Evolutionary conservation across 2,113 vertebrate genomes (phyloP), one percentile per base, ranked within the genome.

Genomic region (Manacus vitellinus): DNA sequence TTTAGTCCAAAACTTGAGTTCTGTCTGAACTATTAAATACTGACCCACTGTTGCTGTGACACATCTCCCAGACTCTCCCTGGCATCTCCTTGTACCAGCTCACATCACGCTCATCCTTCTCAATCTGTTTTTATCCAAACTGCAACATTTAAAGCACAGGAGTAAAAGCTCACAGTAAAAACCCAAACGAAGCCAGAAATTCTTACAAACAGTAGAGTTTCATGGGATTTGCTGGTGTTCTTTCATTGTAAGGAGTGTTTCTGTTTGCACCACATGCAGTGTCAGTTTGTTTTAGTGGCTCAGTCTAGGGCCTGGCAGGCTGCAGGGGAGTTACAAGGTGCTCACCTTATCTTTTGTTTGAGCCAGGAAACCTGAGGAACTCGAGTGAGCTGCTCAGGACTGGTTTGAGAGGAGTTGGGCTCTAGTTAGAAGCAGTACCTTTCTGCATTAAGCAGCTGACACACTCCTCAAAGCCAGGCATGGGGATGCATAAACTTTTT

Each of bases 71-170:
- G 56, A 6, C 24, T 47, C 20, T 71, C 65, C 52, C 68, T 83
- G 41, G 75, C 88, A 91, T 78, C 82, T 90, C 68, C 75, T 89
- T 77, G 27, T 85, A 59, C 75, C 79, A 93, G 65, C 61, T 90
- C 85, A 30, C 52, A 33, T 77, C 82, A 49, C 71, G 31, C 55
- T 74, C 82, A 75, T 93, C 35, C 39, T 92, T 39, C 72, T 86
- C 35, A 84, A 41, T 37, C 75, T 80, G 21, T 67, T 95, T 80
- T 82, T 86, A 2, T 63, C 79, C 35, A 23, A 84, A 77, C 67
- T 49, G 13, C 61, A 71, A 4, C 33, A 17, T 84, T 41, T 44
- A 70, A 77, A 85, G 27, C 62, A 70, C 16, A 37, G 2, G 12
- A 85, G 28, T 79, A 37, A 88, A 94, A 90, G 20, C 70, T 89